Conservation (phyloP, 2,888 invertebrate genomes). For the Cataglyphis altisquamis region DNA sequence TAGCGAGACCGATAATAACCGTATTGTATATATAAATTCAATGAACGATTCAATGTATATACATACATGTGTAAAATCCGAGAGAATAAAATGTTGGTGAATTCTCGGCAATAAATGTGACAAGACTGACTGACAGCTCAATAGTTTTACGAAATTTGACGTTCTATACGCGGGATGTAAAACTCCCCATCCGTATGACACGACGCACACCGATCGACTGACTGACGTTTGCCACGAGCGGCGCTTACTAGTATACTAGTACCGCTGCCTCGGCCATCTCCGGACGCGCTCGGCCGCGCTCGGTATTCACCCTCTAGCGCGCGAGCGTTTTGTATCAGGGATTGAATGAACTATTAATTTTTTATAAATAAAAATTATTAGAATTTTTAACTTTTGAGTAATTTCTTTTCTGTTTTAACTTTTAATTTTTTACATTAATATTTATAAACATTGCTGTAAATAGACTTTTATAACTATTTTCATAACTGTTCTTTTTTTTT, state of each 20-base stretch:
- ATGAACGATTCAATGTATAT: not conserved
- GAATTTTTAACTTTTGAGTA: no score
- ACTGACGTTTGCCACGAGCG: not conserved
- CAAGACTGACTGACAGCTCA: not conserved
- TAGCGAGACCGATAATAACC: not conserved
- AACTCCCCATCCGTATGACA: not conserved
- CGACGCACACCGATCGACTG: slow-evolving; percentile 19
- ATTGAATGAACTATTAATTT: no score
- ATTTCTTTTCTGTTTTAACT: no score
- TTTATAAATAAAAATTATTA: no score
- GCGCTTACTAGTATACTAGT: slow-evolving; percentile 5
- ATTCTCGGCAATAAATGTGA: not conserved
- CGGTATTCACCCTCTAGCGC: not conserved
- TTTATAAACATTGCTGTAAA: no score
- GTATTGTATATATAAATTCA: not conserved
- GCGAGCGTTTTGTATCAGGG: no score
- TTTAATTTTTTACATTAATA: no score
- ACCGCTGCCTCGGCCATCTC: slow-evolving; percentile 15
- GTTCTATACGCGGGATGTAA: not conserved
- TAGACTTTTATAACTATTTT: no score
- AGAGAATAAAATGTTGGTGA: not conserved
- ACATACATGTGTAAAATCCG: not conserved
- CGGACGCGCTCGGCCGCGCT: slow-evolving; percentile 3
- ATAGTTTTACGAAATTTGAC: not conserved
- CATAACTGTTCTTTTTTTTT: no score